phyloP scores from a whole-genome alignment of 1,140 invertebrate species.

The Drosophila subobscura region DNA sequence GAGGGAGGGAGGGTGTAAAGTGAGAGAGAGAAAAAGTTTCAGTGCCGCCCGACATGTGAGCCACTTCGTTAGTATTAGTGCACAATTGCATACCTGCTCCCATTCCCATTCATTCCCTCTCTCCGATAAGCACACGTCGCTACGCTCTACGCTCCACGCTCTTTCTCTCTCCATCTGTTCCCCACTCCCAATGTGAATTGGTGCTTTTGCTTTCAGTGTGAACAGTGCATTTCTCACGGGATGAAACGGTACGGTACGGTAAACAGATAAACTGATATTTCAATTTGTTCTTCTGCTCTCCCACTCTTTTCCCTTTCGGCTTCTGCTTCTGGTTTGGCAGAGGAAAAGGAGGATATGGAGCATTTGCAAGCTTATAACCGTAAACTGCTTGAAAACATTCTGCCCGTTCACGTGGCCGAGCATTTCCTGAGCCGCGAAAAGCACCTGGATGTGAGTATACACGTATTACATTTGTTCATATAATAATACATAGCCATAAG shows the following conservation, averaged over 20 bases:
- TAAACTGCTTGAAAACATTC: slow-evolving; percentile 96
- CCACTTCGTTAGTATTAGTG: slow-evolving; percentile 72
- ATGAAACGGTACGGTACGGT: slow-evolving; percentile 36
- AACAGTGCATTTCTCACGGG: slow-evolving; percentile 3
- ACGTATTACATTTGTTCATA: not conserved
- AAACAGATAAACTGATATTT: slow-evolving; percentile 80
- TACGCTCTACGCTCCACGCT: not conserved
- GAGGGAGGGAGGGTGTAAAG: not conserved
- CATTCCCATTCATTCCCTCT: slow-evolving; percentile 17
- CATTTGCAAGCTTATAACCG: slow-evolving; percentile 96
- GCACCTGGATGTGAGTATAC: slow-evolving; percentile 89
- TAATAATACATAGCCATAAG: slow-evolving; percentile 1
- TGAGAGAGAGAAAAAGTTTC: slow-evolving; percentile 28
- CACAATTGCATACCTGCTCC: slow-evolving; percentile 39
- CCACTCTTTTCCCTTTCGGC: slow-evolving; percentile 3
- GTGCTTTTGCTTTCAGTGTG: slow-evolving; percentile 30
- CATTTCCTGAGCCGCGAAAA: slow-evolving; percentile 94
- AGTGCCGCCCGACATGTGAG: slow-evolving; percentile 16
- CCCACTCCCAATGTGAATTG: slow-evolving; percentile 12
- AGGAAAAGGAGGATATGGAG: slow-evolving; percentile 97
- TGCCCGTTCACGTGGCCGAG: slow-evolving; percentile 96
- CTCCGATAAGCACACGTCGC: slow-evolving; percentile 23
- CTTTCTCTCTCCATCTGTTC: slow-evolving; percentile 12
- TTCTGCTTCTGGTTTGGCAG: slow-evolving; percentile 83
- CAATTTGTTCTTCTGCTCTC: slow-evolving; percentile 63